phyloP scores from a whole-genome alignment of 2,797 vertebrate species.

The Chiloscyllium punctatum region DNA sequence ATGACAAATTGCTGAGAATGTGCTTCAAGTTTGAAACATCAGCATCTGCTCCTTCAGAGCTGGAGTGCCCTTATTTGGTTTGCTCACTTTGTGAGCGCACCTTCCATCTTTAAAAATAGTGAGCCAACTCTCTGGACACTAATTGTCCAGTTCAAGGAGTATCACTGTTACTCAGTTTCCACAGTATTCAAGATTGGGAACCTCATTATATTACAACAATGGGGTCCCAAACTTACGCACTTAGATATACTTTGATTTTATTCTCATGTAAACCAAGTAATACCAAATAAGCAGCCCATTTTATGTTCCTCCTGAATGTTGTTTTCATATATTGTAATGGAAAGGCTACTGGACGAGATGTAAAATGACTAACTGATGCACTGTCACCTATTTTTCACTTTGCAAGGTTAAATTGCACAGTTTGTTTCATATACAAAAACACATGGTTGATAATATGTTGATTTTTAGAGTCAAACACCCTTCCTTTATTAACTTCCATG shows the following conservation, averaged over 20 bases:
- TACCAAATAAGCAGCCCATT: background rate
- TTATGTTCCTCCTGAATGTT: background rate
- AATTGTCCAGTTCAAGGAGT: background rate
- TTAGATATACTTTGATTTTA: background rate
- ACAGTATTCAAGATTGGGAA: background rate
- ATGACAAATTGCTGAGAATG: background rate
- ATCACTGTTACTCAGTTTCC: background rate
- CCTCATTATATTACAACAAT: background rate
- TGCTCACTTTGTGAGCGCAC: background rate
- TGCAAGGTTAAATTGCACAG: background rate
- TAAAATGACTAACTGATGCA: background rate
- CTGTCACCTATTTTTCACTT: background rate
- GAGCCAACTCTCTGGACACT: no score
- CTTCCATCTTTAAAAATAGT: background rate
- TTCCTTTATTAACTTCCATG: background rate
- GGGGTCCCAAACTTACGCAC: background rate
- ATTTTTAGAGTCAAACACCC: background rate
- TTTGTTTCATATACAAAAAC: background rate
- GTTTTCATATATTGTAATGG: background rate
- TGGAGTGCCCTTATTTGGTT: no score
- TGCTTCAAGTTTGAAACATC: background rate
- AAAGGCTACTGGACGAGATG: background rate
- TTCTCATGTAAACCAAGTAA: background rate
- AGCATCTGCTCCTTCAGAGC: background rate
- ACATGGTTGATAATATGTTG: background rate